Percentiles rank a stretch among this genome's conserved stretches.
These are phyloP conservation scores for Drosophila sp. DNA, from an alignment of 1,140 invertebrate species.

Conservation along the genomic window DNA sequence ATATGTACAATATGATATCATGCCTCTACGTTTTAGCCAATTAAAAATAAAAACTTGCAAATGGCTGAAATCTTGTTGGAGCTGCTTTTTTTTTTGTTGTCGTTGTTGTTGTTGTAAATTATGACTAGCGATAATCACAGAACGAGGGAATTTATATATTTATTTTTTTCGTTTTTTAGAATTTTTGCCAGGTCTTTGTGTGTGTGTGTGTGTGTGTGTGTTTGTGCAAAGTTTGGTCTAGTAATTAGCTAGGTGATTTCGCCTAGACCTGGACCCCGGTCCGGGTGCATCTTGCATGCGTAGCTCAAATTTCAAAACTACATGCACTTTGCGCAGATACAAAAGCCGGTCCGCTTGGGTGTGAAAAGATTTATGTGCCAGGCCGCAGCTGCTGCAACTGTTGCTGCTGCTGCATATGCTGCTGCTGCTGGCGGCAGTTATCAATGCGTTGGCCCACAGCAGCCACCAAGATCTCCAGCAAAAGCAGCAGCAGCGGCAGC, in stretches of 20 bases:
- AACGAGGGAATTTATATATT: conserved; percentile 28
- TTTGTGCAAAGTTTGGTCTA: conserved; percentile 64
- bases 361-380: conserved; percentile 79
- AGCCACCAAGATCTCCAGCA: conserved; percentile 22
- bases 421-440: conserved; percentile 54
- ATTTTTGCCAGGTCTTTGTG: conserved; percentile 3
- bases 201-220: background rate
- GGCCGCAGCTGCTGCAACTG: conserved; percentile 48
- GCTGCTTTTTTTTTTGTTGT: background rate
- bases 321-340: conserved; percentile 78
- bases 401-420: conserved; percentile 8
- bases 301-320: conserved; percentile 80
- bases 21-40: conserved; percentile 71
- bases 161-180: conserved; percentile 22
- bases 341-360: conserved; percentile 55
- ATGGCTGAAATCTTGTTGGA: conserved; percentile 26
- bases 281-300: conserved; percentile 57
- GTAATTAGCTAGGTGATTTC: conserved; percentile 61
- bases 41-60: conserved; percentile 69
- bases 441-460: conserved; percentile 72
- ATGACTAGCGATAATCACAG: conserved; percentile 74
- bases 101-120: conserved; percentile 53
- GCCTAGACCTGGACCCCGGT: conserved; percentile 13
- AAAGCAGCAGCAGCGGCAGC: conserved; percentile 51
- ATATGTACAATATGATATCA: conserved; percentile 71